Evolutionary conservation across 2,113 vertebrate genomes (phyloP).

Genomic region (Panurus biarmicus): DNA sequence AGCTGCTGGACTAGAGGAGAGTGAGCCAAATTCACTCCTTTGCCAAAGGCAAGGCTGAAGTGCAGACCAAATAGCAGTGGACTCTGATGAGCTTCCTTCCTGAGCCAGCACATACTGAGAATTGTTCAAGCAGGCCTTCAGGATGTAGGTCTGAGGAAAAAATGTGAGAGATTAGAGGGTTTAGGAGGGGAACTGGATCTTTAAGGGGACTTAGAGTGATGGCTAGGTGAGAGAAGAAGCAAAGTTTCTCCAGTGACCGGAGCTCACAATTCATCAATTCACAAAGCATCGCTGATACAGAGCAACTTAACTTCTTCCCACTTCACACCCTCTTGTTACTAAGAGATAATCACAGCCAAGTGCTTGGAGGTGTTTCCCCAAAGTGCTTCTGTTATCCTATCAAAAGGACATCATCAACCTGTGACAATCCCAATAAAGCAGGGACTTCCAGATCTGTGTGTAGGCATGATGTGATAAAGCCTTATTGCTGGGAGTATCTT

Average conservation of each 20-base stretch:
- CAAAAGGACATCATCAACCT: neutral
- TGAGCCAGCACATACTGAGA: neutral
- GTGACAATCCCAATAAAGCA: neutral
- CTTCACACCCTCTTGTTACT: neutral
- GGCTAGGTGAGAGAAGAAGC: neutral
- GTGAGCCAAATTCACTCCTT: neutral
- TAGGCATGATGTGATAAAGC: neutral
- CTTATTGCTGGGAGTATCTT: neutral
- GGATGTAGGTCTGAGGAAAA: neutral
- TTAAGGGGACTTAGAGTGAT: neutral
- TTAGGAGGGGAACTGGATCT: neutral
- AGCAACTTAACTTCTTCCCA: neutral
- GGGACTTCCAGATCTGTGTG: neutral
- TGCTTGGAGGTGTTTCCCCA: neutral
- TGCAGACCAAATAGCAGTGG: neutral
- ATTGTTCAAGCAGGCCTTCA: neutral
- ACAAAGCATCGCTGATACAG: fast-evolving
- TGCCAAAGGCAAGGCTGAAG: neutral
- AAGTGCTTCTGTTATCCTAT: neutral
- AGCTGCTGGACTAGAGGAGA: neutral
- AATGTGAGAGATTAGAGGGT: neutral
- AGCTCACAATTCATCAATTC: neutral
- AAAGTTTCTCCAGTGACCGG: neutral
- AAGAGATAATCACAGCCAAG: neutral
- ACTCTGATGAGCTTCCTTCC: neutral